These are phyloP conservation scores for Uropetala carovei DNA, from an alignment of 2,888 invertebrate species.

Conservation along the genomic window DNA sequence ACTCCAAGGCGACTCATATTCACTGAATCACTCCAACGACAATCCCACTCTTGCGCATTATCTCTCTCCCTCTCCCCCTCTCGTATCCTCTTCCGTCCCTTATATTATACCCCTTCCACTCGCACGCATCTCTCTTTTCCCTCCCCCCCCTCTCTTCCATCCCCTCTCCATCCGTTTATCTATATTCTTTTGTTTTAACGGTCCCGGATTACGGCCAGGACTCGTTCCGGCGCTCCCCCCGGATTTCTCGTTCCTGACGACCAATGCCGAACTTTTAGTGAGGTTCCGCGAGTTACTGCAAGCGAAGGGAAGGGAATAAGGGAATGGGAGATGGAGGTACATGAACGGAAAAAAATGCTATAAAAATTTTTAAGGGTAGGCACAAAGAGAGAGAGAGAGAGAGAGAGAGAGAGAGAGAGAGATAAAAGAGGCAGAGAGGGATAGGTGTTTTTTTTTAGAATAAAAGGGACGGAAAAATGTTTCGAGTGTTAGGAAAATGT, in stretches of 20 bases:
- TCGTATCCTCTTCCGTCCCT: neutral
- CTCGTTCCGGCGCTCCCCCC: neutral
- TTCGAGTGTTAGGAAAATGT: neutral
- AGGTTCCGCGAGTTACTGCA: neutral
- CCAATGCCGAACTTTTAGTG: neutral
- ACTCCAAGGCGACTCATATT: neutral
- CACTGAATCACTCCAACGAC: neutral
- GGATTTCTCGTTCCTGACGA: neutral
- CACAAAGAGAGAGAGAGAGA: neutral
- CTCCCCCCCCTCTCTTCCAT: neutral
- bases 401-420: neutral
- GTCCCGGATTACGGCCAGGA: slow-evolving; percentile 1
- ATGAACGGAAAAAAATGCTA: neutral
- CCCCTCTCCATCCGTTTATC: neutral
- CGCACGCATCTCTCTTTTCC: neutral
- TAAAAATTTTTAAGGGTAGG: neutral
- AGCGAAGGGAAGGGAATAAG: too few relatives aligned
- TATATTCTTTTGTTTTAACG: neutral
- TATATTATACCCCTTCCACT: neutral
- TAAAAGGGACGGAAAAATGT: neutral
- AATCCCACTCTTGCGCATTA: neutral
- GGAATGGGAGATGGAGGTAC: neutral
- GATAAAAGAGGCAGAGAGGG: neutral
- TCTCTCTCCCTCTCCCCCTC: neutral
- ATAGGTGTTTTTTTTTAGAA: neutral